Conservation (phyloP, 2,113 vertebrate species). For the Clarias magur region DNA sequence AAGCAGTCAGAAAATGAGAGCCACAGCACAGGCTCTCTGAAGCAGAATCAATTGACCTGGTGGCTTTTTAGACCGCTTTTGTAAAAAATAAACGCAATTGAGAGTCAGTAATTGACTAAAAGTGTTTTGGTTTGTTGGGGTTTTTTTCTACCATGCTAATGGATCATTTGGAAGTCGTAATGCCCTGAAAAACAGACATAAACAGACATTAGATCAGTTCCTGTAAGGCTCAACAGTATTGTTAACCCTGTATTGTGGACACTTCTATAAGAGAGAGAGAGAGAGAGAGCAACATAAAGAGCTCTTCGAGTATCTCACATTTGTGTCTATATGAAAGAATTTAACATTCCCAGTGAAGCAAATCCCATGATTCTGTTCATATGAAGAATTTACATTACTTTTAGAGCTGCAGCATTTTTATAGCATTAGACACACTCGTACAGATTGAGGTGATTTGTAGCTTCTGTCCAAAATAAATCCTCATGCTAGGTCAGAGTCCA, state of each 20-base stretch:
- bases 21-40: not conserved
- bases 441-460: not conserved
- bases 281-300: not conserved
- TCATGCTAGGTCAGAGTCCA: not conserved
- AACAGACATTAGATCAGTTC: not conserved
- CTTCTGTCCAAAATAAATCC: not conserved
- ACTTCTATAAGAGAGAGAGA: not conserved
- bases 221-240: not conserved
- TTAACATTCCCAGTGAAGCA: not conserved
- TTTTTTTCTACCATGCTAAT: not conserved
- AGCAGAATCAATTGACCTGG: slow-evolving; percentile 21
- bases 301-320: not conserved
- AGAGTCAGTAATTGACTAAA: not conserved
- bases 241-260: not conserved
- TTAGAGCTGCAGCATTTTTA: not conserved
- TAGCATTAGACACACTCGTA: not conserved
- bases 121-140: not conserved
- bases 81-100: slow-evolving; percentile 14
- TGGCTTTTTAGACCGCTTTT: not conserved
- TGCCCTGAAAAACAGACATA: not conserved
- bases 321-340: not conserved
- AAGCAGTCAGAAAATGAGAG: not conserved
- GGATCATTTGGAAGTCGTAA: not conserved
- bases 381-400: not conserved
- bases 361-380: not conserved